Conservation (phyloP, 2,113 vertebrate species). For the Mus pahari region DNA sequence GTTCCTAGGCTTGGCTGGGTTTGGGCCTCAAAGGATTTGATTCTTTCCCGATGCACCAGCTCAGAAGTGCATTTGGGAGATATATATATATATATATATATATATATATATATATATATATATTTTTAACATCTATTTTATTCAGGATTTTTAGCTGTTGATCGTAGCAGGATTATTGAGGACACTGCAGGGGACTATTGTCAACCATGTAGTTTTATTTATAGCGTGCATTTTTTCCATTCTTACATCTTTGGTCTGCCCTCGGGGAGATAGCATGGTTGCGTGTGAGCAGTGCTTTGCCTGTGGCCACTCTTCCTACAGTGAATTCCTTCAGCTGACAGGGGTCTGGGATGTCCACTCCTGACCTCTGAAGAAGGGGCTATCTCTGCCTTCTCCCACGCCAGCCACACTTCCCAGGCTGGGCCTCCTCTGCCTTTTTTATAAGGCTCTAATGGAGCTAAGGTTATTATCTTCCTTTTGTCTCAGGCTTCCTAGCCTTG, state of each 20-base stretch:
- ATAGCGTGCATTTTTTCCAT: slow-evolving; percentile 7
- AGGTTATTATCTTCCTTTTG: slow-evolving; percentile 30
- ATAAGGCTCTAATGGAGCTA: neutral
- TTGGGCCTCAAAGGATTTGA: slow-evolving; percentile 45
- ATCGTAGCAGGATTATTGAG: neutral
- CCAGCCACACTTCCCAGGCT: neutral
- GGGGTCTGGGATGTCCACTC: neutral
- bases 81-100: no score
- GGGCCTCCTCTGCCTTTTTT: neutral
- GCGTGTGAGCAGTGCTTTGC: neutral
- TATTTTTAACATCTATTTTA: neutral
- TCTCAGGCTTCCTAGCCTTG: neutral
- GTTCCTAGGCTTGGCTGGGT: neutral
- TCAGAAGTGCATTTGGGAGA: slow-evolving; percentile 11
- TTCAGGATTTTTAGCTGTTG: slow-evolving; percentile 57
- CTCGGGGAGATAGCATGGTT: neutral
- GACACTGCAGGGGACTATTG: neutral
- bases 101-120: no score
- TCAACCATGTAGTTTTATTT: slow-evolving; percentile 53
- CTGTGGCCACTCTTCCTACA: neutral
- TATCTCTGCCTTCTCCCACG: neutral
- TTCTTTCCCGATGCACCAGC: slow-evolving; percentile 18
- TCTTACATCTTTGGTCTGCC: neutral
- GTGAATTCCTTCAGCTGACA: neutral
- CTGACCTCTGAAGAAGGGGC: neutral